Percentiles rank a stretch among this genome's conserved stretches.
These are phyloP conservation scores for Nautilus pompilius DNA, from an alignment of 1,140 invertebrate genomes.

Conservation along the genomic window DNA sequence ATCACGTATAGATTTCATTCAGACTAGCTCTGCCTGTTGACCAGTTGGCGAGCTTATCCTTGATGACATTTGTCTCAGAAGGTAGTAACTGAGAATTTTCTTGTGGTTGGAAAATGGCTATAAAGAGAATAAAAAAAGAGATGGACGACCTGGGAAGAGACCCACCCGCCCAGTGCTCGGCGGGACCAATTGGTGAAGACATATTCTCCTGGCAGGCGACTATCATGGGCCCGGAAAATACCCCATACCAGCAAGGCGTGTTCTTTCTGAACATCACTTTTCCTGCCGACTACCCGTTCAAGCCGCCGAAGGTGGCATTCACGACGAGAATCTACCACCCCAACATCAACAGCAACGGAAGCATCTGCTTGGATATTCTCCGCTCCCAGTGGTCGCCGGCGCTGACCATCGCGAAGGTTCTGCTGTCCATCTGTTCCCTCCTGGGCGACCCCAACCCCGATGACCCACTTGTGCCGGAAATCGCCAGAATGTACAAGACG, in stretches of 20 bases:
- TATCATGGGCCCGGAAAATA: slow-evolving; percentile 54
- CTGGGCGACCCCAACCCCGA: slow-evolving; percentile 98
- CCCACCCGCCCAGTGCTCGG: slow-evolving; percentile 55
- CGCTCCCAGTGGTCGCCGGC: slow-evolving; percentile 98
- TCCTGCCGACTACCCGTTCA: slow-evolving; percentile 99
- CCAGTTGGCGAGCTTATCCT: too few relatives aligned
- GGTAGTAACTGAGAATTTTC: too few relatives aligned
- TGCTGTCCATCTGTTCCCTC: slow-evolving; percentile 98
- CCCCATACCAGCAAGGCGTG: slow-evolving; percentile 68
- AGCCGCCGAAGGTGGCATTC: slow-evolving; percentile 95
- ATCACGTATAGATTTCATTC: too few relatives aligned
- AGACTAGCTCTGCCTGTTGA: too few relatives aligned
- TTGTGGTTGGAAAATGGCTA: too few relatives aligned
- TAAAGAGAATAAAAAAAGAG: too few relatives aligned
- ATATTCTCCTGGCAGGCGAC: slow-evolving; percentile 55
- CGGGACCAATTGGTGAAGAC: slow-evolving; percentile 55
- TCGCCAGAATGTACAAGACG: slow-evolving; percentile 99
- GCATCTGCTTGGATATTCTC: slow-evolving; percentile 99
- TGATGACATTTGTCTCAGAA: too few relatives aligned
- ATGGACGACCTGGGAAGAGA: slow-evolving; percentile 52
- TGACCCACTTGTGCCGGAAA: slow-evolving; percentile 97
- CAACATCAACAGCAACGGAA: slow-evolving; percentile 99
- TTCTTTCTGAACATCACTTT: slow-evolving; percentile 78
- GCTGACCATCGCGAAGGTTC: slow-evolving; percentile 99
- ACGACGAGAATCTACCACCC: slow-evolving; percentile 99